Base-by-base conservation (phyloP, 1,140 invertebrate species). In the Trichogramma pretiosum region DNA sequence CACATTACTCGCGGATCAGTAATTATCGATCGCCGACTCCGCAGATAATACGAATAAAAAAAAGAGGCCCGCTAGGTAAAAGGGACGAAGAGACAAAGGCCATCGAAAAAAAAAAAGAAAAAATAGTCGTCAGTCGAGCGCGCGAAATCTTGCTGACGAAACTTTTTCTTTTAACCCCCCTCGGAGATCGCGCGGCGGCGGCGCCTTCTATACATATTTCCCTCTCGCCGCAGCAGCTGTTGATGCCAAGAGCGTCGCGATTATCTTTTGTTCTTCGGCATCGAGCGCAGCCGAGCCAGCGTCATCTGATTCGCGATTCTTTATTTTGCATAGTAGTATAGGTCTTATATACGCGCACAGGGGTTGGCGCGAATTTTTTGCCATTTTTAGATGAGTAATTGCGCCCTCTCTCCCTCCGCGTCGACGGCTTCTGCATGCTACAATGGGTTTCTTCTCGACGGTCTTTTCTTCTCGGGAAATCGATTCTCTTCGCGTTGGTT, bases 321-420 rank as follows among this genome's bases (percentile, higher is more conserved):
- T 41, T 34, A 44, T 22, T 23, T 37, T 34, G 17, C 24, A 42
- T 37, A 48, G 43, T 48, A 22, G 18, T 3, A 19, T 18, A 10
- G 33, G 19, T 4, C 32, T 23, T 37, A 10, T 11, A 9, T 21
- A 17, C 11, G 13, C 8, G 7, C 35, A 22, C 21, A 11, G 4
- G 11, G 4, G 5, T 11, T n/a, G 11, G 14, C 14, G 7, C 34
- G 2, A 4, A 4, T 18, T 33, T 9, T 10, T 24, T 24, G 16
- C 18, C 46, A 14, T 38, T 35, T 5, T 11, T 14, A 18, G n/a
- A 36, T 48, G 47, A 48, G 17, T 43, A 30, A 43, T 48, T 48
- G n/a, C 18, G n/a, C 39, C 2, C 1, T 26, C 9, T 24, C 21
- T n/a, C n/a, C n/a, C n/a, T n/a, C n/a, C n/a, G n/a, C n/a, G n/a